Base-by-base conservation (phyloP, 64 coral and sea anemone species). In the Acropora yongei region DNA sequence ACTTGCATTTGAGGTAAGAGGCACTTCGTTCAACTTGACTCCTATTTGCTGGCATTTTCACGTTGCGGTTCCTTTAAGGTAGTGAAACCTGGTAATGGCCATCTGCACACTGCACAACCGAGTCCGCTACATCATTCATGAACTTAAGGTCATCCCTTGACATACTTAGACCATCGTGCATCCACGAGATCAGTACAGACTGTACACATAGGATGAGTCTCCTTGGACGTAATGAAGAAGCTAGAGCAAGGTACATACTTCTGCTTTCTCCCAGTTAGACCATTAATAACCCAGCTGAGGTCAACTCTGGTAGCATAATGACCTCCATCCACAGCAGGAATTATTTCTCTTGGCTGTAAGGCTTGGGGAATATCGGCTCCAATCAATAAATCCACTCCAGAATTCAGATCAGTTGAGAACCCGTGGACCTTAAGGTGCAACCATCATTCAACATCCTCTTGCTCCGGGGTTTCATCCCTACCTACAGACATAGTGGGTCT, bases 251-350 rank as follows among this genome's bases (percentile, higher is more conserved):
- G 48, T 19, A 55, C 30, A 75, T 73, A 57, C 16, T 55, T 87
- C 16, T 30, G 65, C 3, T 67, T 92, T 92, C 90, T 17, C 76
- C 90, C 90, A 78, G 42, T 49, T n/a, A 72, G 90, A 50, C 90
- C 90, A 92, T 86, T 92, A 50, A 86, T 79, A 1, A 92, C 80
- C 90, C 90, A 92, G 2, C 90, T 80, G 50, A 92, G 49, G 5
- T 74, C 50, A 44, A 86, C 81, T 68, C 49, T 92, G 7, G 47
- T 85, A 16, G 90, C 81, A 49, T 92, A 78, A 12, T 80, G 90
- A n/a, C 49, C 90, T 13, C 57, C 90, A 12, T 44, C 73, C 7
- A 49, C 41, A 8, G 71, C 44, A 39, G 17, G 12, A 13, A 77
- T 86, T 18, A 86, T 53, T 47, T 86, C 68, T 58, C 14, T 57